A percentile compares a stretch with the other conserved stretches of the same genome.
These are phyloP conservation scores for Hippocampus abdominalis DNA, from an alignment of 2,113 vertebrate species.

Conservation along the genomic window DNA sequence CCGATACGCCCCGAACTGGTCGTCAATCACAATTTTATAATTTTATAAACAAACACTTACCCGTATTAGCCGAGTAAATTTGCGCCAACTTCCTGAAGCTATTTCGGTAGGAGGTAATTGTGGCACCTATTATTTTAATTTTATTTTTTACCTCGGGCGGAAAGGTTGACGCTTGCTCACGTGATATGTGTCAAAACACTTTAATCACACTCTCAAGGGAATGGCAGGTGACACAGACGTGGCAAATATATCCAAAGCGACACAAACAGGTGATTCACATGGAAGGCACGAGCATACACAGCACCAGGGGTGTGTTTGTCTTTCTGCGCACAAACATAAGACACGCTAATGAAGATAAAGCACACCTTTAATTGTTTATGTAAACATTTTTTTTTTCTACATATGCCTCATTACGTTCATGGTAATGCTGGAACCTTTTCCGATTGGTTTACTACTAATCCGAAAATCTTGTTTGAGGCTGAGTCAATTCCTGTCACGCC, in stretches of 20 bases:
- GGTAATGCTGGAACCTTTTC: background rate
- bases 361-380: background rate
- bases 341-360: background rate
- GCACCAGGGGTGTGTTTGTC: slow-evolving; percentile 5
- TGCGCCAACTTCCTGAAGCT: background rate
- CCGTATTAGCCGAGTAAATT: background rate
- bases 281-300: slow-evolving; percentile 9
- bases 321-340: background rate
- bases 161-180: background rate
- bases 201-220: background rate
- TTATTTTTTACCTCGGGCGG: background rate
- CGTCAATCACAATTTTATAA: too few species aligned
- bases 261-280: slow-evolving; percentile 28
- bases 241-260: slow-evolving; percentile 15
- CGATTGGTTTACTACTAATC: background rate
- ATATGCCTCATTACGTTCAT: background rate
- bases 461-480: slow-evolving; percentile 6
- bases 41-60: too few species aligned
- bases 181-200: slow-evolving; percentile 1
- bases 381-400: background rate
- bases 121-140: background rate
- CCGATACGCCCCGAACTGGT: too few species aligned
- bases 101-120: background rate
- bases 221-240: background rate
- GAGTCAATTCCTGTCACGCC: slow-evolving; percentile 45